Base-by-base conservation (phyloP, 2,888 invertebrate species). In the Marronus borbonicus region DNA sequence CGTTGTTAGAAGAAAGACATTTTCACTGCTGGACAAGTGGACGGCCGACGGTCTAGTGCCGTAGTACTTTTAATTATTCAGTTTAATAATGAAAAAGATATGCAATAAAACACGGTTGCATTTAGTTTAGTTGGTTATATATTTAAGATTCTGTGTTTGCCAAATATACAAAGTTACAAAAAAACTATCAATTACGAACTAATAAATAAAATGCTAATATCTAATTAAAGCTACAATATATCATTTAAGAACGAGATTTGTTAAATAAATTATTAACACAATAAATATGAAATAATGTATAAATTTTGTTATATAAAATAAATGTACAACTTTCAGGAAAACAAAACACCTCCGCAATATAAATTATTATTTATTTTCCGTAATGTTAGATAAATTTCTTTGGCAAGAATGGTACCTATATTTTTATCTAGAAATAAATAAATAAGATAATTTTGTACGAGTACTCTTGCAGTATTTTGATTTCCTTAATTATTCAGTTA, bases 191-290 rank as follows among this genome's bases (percentile, higher is more conserved):
- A 36, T 44, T 66, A n/a, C 17, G 17, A 20, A 60, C 39, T 72
- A 72, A 72, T 72, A 72, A 72, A 72, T 72, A 58, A 72, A n/a
- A 72, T 28, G 39, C 36, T 72, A 72, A 44, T 52, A 7, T 36
- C 39, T 66, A 55, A 65, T 76, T 76, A 66, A 76, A 76, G 52
- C 60, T 76, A 76, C 52, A 24, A 8, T 64, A 75, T 49, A 12
- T 44, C 49, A 39, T 12, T 66, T 66, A 66, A 12, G 10, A 44
- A 12, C 44, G 20, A 58, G 20, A 58, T 58, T 36, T 69, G 36
- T 20, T 69, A 24, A 69, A 52, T 69, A 69, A 69, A 69, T 69
- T 69, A 69, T 52, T 50, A 69, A 69, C 12, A 24, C 28, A 69
- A 55, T 62, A 75, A 60, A 75, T 69, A 50, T 52, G 39, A 50